Conservation (phyloP, 2,797 vertebrate genomes). For the Mormyrops attenuatus region DNA sequence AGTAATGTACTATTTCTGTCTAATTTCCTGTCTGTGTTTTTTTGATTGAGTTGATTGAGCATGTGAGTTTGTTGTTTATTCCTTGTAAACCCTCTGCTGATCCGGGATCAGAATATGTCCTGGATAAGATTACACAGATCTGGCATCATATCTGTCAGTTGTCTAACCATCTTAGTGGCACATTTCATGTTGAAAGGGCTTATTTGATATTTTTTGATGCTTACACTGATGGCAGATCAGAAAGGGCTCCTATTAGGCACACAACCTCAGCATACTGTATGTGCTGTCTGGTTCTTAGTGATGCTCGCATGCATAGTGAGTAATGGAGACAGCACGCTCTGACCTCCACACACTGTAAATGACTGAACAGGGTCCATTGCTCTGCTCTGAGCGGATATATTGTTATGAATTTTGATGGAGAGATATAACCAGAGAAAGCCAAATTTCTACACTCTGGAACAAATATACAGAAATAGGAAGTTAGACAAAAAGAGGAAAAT, state of each 20-base stretch:
- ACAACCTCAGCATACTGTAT: background rate
- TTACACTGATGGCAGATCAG: background rate
- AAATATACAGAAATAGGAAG: background rate
- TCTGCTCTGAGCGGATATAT: background rate
- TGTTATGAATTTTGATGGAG: background rate
- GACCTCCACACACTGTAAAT: background rate
- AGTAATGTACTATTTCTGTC: background rate
- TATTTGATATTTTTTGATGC: background rate
- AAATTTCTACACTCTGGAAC: background rate
- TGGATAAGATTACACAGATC: background rate
- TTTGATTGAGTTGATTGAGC: background rate
- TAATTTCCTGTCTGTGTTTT: background rate
- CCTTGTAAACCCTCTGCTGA: background rate
- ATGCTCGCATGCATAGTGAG: background rate
- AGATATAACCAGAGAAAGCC: background rate
- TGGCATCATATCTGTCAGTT: background rate
- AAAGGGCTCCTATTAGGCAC: background rate
- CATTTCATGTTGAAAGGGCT: slow-evolving; percentile 15
- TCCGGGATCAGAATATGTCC: background rate
- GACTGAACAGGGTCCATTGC: background rate
- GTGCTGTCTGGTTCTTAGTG: background rate
- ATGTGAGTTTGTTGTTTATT: slow-evolving; percentile 2
- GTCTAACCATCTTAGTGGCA: background rate
- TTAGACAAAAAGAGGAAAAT: background rate
- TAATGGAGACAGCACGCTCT: background rate